phyloP scores from a whole-genome alignment of 2,113 vertebrate species.

The Zingel zingel region DNA sequence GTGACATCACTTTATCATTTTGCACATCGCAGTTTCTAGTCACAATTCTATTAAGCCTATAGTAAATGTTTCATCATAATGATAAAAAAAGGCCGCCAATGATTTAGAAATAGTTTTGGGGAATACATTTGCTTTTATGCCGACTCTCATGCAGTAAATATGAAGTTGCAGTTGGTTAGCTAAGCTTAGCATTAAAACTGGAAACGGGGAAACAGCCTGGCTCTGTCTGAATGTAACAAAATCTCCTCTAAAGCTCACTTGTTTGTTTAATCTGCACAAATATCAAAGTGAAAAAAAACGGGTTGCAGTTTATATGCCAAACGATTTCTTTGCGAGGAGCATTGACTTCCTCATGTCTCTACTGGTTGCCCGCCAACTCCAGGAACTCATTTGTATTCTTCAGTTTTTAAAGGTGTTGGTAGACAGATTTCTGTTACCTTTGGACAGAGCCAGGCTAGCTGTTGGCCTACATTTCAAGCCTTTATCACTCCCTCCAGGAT shows the following conservation, averaged over 20 bases:
- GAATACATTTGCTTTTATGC: background rate
- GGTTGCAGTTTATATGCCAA: background rate
- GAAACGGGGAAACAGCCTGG: background rate
- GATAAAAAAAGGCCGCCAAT: background rate
- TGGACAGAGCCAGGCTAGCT: background rate
- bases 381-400: too few species aligned
- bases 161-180: background rate
- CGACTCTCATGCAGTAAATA: too few species aligned
- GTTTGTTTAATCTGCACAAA: background rate
- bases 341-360: too few species aligned
- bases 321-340: too few species aligned
- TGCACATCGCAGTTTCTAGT: background rate
- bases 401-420: background rate
- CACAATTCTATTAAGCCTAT: background rate
- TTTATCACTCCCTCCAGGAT: background rate
- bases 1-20: background rate
- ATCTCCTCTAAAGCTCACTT: background rate
- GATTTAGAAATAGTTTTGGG: background rate
- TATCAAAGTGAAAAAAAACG: background rate
- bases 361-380: too few species aligned
- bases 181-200: background rate
- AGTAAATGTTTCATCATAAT: background rate
- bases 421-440: background rate
- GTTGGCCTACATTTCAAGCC: background rate
- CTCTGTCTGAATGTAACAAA: background rate